These are phyloP conservation scores for Paratrypauchen microcephalus DNA, from an alignment of 2,797 vertebrate genomes.

Conservation along the genomic window DNA sequence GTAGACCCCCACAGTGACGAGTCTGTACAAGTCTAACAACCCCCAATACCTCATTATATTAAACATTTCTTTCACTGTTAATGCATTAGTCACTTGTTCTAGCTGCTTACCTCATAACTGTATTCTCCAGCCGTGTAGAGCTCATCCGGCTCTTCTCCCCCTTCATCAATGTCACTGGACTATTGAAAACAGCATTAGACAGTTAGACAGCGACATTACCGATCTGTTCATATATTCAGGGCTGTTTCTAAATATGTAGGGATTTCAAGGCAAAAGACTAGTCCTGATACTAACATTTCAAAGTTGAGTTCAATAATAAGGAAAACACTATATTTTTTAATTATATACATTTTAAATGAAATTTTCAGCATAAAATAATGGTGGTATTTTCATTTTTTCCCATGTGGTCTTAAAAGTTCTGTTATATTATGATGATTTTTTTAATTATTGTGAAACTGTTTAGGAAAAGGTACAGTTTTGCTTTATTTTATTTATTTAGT, in stretches of 20 bases:
- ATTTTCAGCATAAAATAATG: too few relatives aligned
- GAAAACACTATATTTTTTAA: too few relatives aligned
- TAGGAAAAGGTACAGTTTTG: too few relatives aligned
- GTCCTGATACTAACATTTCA: too few relatives aligned
- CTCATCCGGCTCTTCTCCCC: conserved; percentile 45
- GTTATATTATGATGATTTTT: too few relatives aligned
- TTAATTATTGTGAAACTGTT: too few relatives aligned
- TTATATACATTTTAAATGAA: too few relatives aligned
- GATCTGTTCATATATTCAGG: not conserved
- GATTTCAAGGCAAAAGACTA: not conserved
- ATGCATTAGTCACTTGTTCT: conserved; percentile 31
- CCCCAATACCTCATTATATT: conserved; percentile 27
- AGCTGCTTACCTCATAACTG: conserved; percentile 69
- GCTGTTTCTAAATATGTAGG: not conserved
- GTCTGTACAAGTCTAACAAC: conserved; percentile 24
- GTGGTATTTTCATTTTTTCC: too few relatives aligned
- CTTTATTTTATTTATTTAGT: too few relatives aligned
- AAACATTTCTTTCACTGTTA: conserved; percentile 30
- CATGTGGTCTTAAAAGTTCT: too few relatives aligned
- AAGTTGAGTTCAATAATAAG: too few relatives aligned
- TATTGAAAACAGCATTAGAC: conserved; percentile 36
- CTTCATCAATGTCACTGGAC: conserved; percentile 45
- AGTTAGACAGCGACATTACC: conserved; percentile 12
- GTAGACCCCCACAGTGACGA: conserved; percentile 15
- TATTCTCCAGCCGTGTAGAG: conserved; percentile 59